Conservation (phyloP, 1,140 invertebrate species). For the Bombus confusus region DNA sequence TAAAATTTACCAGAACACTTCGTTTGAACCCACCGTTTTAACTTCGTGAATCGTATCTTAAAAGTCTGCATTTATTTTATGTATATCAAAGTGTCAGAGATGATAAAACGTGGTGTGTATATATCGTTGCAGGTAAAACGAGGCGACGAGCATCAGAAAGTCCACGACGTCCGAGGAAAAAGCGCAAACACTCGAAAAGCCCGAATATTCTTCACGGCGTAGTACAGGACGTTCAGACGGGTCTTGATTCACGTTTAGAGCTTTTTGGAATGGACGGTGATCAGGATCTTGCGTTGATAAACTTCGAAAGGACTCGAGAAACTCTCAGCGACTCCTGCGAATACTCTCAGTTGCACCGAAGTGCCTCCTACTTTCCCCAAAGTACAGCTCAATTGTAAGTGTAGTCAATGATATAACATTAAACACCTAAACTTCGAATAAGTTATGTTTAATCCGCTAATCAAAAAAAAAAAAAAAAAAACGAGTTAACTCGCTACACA, state of each 20-base stretch:
- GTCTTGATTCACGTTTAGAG: slow-evolving; percentile 75
- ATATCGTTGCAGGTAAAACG: slow-evolving; percentile 66
- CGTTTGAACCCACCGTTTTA: background rate
- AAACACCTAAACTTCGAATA: background rate
- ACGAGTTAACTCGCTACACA: background rate
- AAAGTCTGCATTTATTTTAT: background rate
- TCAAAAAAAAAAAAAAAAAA: background rate
- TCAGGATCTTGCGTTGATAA: slow-evolving; percentile 77
- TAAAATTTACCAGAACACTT: background rate
- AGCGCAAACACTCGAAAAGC: slow-evolving; percentile 74
- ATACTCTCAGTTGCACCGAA: slow-evolving; percentile 77
- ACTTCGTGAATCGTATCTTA: background rate
- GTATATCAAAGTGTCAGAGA: background rate
- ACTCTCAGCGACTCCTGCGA: slow-evolving; percentile 73
- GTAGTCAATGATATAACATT: too few relatives aligned
- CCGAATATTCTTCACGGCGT: slow-evolving; percentile 68
- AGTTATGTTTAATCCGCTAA: background rate
- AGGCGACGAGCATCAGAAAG: slow-evolving; percentile 75
- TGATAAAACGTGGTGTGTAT: background rate
- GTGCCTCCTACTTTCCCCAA: slow-evolving; percentile 79
- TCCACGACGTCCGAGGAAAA: slow-evolving; percentile 74
- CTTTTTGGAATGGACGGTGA: slow-evolving; percentile 75
- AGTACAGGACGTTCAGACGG: slow-evolving; percentile 67
- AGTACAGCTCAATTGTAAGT: slow-evolving; percentile 79
- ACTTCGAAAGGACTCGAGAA: slow-evolving; percentile 75